Percentiles rank a stretch among this genome's conserved stretches.
phyloP scores from a whole-genome alignment of 2,888 invertebrate genomes.

The Caenorhabditis sinica region DNA sequence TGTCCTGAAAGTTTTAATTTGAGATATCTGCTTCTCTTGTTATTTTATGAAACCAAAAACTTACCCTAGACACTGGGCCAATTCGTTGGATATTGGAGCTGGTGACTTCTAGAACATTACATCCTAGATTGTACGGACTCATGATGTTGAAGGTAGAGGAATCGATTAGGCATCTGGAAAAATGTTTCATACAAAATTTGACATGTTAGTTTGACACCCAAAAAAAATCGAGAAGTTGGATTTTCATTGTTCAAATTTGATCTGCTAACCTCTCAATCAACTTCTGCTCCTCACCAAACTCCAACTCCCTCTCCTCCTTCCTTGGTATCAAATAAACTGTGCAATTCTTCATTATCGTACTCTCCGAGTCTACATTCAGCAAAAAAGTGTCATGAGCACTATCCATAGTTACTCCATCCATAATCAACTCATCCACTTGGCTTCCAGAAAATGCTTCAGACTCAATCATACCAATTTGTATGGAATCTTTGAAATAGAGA shows the following conservation, averaged over 20 bases:
- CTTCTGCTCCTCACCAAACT: slow-evolving; percentile 19
- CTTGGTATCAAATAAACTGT: slow-evolving; percentile 25
- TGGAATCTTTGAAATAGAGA: slow-evolving; percentile 60
- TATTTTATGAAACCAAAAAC: background rate
- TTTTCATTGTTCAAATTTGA: background rate
- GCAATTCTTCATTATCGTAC: slow-evolving; percentile 39
- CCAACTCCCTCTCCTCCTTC: slow-evolving; percentile 21
- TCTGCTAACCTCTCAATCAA: slow-evolving; percentile 19
- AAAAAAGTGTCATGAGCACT: slow-evolving; percentile 49
- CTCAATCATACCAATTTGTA: slow-evolving; percentile 53
- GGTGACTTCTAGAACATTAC: slow-evolving; percentile 40
- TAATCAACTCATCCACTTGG: slow-evolving; percentile 57
- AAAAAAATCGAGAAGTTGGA: too few species aligned
- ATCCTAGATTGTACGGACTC: slow-evolving; percentile 52
- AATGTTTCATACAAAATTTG: background rate
- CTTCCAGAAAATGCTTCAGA: slow-evolving; percentile 52
- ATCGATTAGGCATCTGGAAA: slow-evolving; percentile 50
- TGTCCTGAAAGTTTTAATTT: slow-evolving; percentile 26
- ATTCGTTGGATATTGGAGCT: slow-evolving; percentile 48
- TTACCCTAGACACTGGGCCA: slow-evolving; percentile 45
- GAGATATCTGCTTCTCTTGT: background rate
- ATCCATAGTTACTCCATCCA: slow-evolving; percentile 34
- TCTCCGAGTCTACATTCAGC: slow-evolving; percentile 40
- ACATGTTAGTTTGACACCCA: background rate
- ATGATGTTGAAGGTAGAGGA: slow-evolving; percentile 38